Evolutionary conservation across 2,888 invertebrate species (phyloP), one percentile per base, ranked within the genome.

Genomic region (Matsumyia berberina): DNA sequence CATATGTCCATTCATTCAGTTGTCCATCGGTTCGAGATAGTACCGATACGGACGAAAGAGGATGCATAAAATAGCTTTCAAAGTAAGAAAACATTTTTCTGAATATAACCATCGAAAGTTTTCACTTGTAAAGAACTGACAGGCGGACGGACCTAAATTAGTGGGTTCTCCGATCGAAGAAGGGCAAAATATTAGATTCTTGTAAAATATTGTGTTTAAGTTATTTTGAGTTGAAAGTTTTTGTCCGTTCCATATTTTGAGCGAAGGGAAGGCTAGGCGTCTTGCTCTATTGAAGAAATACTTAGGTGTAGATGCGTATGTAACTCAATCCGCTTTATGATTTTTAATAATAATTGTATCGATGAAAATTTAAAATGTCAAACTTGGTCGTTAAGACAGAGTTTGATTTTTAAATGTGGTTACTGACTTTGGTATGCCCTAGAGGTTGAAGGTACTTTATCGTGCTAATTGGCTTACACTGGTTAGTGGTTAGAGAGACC

Each of bases 91-190:
- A 72, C 53, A 85, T 85, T 80, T 85, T 80, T 76, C 70, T 70
- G 51, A 80, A 80, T 79, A 60, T 74, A 80, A 76, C 80, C 80
- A 85, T 85, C 74, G 66, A 85, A 85, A 85, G 85, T 85, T 85
- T 85, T 85, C 80, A 46, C 66, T 85, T 70, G 24, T 44, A 74
- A 78, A 57, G 60, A 57, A 74, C 80, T 85, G 85, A 79, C 79
- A 79, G 85, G 69, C 74, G 64, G 17, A 80, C 74, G 64, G 24
- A 80, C 74, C 79, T 80, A 80, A 85, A 80, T 85, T 85, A 85
- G 85, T 85, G 69, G 60, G 79, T 85, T 85, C 24, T 24, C n/a
- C 85, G 74, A 80, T 85, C 58, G 74, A 76, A 67, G 70, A 51
- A 39, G 70, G 53, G 57, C 69, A 70, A 64, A 64, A 66, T 85